These are phyloP conservation scores for Pomatorhinus ruficollis DNA, from an alignment of 2,113 vertebrate species.

Conservation along the genomic window DNA sequence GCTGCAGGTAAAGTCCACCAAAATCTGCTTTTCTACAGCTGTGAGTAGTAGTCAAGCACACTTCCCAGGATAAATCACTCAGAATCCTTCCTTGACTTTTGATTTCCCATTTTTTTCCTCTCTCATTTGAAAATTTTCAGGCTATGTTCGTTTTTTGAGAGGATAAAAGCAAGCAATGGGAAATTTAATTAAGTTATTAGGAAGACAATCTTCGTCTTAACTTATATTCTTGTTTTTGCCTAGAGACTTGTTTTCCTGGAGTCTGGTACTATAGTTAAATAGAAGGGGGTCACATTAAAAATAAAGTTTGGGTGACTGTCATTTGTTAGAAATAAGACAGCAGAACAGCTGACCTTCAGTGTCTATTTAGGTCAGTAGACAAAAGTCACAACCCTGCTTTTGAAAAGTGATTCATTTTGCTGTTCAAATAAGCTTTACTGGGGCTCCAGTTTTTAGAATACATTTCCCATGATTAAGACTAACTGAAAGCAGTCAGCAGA, in stretches of 20 bases:
- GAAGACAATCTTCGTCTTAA: not conserved
- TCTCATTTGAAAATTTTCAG: not conserved
- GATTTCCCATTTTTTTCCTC: slow-evolving; percentile 2
- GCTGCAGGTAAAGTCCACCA: slow-evolving; percentile 22
- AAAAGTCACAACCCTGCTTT: not conserved
- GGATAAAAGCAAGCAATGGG: not conserved
- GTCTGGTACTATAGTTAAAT: not conserved
- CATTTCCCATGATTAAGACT: not conserved
- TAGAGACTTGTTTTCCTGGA: not conserved
- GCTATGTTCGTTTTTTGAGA: not conserved
- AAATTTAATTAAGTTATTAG: slow-evolving; percentile 22
- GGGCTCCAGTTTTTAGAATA: not conserved
- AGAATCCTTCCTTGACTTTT: not conserved
- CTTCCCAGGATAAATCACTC: slow-evolving; percentile 15
- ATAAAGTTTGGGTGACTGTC: not conserved
- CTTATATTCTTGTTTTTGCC: not conserved
- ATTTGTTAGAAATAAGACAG: slow-evolving; percentile 16
- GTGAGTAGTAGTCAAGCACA: not conserved
- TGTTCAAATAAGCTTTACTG: slow-evolving; percentile 33
- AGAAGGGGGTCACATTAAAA: slow-evolving; percentile 45
- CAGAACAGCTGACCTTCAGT: slow-evolving; percentile 29
- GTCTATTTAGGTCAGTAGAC: slow-evolving; percentile 32
- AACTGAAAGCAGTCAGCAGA: slow-evolving; percentile 15
- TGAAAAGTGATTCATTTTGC: slow-evolving; percentile 12
- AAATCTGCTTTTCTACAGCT: slow-evolving; percentile 34